Conservation (phyloP, 2,888 invertebrate species). For the Coelinius sp. region DNA sequence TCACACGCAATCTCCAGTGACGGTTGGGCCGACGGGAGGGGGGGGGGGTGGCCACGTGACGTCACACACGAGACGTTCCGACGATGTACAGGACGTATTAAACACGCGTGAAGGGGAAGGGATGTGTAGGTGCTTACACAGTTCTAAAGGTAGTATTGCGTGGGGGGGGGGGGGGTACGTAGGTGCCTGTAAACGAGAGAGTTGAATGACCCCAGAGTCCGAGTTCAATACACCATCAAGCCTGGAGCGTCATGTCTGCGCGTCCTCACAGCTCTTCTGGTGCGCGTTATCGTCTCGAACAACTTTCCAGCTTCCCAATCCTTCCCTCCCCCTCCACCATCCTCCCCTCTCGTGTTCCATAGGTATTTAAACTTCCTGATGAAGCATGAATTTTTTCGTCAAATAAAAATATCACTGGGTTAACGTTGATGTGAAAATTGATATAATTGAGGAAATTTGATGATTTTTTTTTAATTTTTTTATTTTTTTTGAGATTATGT, state of each 20-base stretch:
- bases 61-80: constrained; percentile 48
- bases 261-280: constrained; percentile 28
- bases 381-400: neutral
- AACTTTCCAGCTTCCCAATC: constrained; percentile 44
- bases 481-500: too few species aligned
- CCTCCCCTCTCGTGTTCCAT: constrained; percentile 17
- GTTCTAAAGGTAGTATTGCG: neutral
- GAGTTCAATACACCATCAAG: constrained; percentile 68
- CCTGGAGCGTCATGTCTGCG: constrained; percentile 34
- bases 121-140: constrained; percentile 20
- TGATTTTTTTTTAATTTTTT: too few species aligned
- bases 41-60: constrained; percentile 56
- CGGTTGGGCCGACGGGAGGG: too few species aligned
- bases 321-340: constrained; percentile 45
- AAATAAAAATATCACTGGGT: too few species aligned
- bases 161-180: neutral
- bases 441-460: too few species aligned
- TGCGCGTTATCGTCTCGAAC: constrained; percentile 43
- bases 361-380: constrained; percentile 18
- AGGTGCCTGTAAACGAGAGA: constrained; percentile 38
- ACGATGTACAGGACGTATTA: constrained; percentile 27
- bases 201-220: constrained; percentile 66
- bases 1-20: constrained; percentile 42
- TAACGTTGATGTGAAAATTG: too few species aligned
- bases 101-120: constrained; percentile 15